A percentile compares a stretch with the other conserved stretches of the same genome.
These are phyloP conservation scores for Lasiurus borealis DNA, from an alignment of 2,113 vertebrate genomes.

Conservation along the genomic window DNA sequence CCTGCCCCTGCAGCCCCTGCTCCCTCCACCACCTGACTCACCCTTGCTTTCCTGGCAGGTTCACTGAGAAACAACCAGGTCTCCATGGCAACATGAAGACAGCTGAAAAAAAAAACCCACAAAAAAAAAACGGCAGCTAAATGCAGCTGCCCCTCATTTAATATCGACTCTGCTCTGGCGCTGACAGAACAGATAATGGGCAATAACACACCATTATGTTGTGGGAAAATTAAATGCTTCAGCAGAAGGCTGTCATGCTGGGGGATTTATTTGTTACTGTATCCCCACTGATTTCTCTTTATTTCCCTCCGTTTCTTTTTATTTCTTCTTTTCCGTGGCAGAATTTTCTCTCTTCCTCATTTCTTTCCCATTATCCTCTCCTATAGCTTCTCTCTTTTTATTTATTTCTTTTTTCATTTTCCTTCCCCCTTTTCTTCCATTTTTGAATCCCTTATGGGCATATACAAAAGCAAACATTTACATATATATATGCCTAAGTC, in stretches of 20 bases:
- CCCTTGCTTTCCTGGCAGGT: constrained; percentile 76
- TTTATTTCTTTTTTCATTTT: background rate
- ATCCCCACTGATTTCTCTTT: constrained; percentile 76
- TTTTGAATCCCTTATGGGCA: background rate
- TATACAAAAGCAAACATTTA: background rate
- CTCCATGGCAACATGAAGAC: constrained; percentile 93
- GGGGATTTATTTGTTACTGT: constrained; percentile 90
- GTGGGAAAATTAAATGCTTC: constrained; percentile 96
- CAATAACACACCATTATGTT: constrained; percentile 97
- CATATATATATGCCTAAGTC: too few species aligned
- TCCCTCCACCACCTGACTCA: constrained; percentile 5
- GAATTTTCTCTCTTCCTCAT: background rate
- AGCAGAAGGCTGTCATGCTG: constrained; percentile 93
- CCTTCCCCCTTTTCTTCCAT: background rate
- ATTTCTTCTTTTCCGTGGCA: constrained; percentile 25
- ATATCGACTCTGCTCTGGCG: constrained; percentile 94
- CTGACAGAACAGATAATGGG: constrained; percentile 99
- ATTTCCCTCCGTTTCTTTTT: background rate
- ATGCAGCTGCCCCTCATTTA: constrained; percentile 96
- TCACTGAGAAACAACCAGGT: constrained; percentile 83
- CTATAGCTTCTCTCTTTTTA: background rate
- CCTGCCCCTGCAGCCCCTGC: background rate
- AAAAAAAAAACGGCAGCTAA: constrained; percentile 90
- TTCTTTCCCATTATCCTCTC: background rate
- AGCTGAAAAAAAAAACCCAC: constrained; percentile 89